Percentiles rank a stretch among this genome's conserved stretches.
Evolutionary conservation across 2,113 vertebrate genomes (phyloP).

Genomic region (Tupaia tana): DNA sequence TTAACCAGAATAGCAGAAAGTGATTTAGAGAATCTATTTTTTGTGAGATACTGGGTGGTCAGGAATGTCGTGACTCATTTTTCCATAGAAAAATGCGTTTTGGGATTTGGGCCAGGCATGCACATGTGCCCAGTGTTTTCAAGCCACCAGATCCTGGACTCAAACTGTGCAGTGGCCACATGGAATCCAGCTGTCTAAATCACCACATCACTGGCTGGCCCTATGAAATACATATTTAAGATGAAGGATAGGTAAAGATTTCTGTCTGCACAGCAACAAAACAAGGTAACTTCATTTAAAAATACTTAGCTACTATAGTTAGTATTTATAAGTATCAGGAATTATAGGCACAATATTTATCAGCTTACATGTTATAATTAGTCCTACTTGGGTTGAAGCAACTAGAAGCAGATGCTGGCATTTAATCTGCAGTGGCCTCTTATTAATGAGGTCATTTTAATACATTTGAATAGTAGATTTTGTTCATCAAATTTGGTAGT

Average conservation of each 20-base stretch:
- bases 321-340: slow-evolving; percentile 69
- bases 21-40: neutral
- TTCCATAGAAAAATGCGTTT: no score
- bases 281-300: neutral
- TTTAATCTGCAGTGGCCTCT: slow-evolving; percentile 21
- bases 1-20: neutral
- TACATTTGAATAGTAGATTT: slow-evolving; percentile 53
- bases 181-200: no score
- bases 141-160: no score
- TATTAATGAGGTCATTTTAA: slow-evolving; percentile 8
- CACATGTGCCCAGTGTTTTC: no score
- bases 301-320: slow-evolving; percentile 60
- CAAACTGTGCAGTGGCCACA: no score
- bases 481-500: slow-evolving; percentile 37
- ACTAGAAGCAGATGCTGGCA: slow-evolving; percentile 66
- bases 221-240: neutral
- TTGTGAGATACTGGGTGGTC: neutral
- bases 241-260: neutral
- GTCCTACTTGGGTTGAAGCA: slow-evolving; percentile 60
- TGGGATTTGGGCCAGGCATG: no score
- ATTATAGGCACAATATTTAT: slow-evolving; percentile 59
- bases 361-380: slow-evolving; percentile 59
- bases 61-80: no score
- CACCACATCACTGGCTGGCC: no score
- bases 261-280: slow-evolving; percentile 35